Conservation (phyloP, 2,113 vertebrate species). For the Pseudorasbora parva region DNA sequence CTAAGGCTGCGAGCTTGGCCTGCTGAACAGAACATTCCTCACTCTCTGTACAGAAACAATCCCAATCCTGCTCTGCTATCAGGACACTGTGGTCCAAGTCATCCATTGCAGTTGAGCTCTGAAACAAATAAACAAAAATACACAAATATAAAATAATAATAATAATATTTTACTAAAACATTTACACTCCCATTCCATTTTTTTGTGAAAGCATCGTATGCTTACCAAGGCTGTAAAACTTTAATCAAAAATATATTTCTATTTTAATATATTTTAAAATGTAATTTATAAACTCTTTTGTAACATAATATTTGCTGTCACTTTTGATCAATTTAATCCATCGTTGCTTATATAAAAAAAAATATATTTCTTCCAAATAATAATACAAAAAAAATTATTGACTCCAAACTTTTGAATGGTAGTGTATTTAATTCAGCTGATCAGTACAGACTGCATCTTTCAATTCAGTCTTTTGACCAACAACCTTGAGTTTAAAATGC, state of each 20-base stretch:
- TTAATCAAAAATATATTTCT: too few relatives aligned
- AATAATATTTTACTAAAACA: neutral
- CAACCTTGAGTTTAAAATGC: neutral
- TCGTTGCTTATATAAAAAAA: too few relatives aligned
- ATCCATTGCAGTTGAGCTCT: constrained; percentile 80
- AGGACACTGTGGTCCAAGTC: constrained; percentile 93
- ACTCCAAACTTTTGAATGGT: neutral
- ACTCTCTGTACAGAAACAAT: constrained; percentile 78
- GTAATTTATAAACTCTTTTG: too few relatives aligned
- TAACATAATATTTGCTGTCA: too few relatives aligned
- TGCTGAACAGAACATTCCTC: constrained; percentile 84
- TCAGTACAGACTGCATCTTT: neutral
- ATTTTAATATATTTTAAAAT: too few relatives aligned
- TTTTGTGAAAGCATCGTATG: too few relatives aligned
- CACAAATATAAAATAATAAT: neutral
- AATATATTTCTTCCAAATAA: too few relatives aligned
- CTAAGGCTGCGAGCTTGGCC: constrained; percentile 79
- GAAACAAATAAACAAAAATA: constrained; percentile 60
- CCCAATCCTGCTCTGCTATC: constrained; percentile 88
- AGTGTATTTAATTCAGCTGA: neutral
- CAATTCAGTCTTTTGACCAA: neutral
- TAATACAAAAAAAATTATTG: too few relatives aligned
- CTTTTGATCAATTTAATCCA: too few relatives aligned
- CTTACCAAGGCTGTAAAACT: too few relatives aligned
- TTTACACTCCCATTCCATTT: neutral